Conservation (phyloP, 2,888 invertebrate genomes). For the Sepiola atlantica region DNA sequence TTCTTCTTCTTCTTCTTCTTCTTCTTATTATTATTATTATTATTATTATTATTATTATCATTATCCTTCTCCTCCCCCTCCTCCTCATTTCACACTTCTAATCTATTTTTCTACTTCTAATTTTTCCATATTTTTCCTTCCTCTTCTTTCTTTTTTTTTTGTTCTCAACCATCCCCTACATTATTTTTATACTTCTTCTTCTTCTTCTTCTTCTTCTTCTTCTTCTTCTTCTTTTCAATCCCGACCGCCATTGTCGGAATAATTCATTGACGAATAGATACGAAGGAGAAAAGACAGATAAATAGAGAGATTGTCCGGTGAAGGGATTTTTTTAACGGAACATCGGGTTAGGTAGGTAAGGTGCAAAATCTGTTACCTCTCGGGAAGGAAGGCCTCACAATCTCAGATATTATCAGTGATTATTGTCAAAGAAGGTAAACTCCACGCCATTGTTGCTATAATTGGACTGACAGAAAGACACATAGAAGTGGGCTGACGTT, state of each 20-base stretch:
- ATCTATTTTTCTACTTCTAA: conserved; percentile 49
- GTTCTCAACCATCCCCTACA: not conserved
- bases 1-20: too few relatives aligned
- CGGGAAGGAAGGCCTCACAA: not conserved
- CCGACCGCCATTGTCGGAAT: not conserved
- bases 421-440: conserved; percentile 19
- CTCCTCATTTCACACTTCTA: conserved; percentile 48
- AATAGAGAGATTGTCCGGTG: not conserved
- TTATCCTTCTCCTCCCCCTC: conserved; percentile 45
- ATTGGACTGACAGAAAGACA: not conserved
- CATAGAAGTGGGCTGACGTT: not conserved
- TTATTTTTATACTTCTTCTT: conserved; percentile 46
- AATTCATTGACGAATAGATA: not conserved
- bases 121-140: not conserved
- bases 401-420: not conserved
- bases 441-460: not conserved
- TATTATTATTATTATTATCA: too few relatives aligned
- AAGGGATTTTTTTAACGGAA: not conserved
- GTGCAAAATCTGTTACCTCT: not conserved
- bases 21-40: too few relatives aligned
- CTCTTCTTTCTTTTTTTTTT: not conserved
- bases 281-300: not conserved
- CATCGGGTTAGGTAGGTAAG: not conserved
- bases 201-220: conserved; percentile 48
- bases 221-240: not conserved